phyloP scores from a whole-genome alignment of 2,113 vertebrate species.

The Otis tarda region DNA sequence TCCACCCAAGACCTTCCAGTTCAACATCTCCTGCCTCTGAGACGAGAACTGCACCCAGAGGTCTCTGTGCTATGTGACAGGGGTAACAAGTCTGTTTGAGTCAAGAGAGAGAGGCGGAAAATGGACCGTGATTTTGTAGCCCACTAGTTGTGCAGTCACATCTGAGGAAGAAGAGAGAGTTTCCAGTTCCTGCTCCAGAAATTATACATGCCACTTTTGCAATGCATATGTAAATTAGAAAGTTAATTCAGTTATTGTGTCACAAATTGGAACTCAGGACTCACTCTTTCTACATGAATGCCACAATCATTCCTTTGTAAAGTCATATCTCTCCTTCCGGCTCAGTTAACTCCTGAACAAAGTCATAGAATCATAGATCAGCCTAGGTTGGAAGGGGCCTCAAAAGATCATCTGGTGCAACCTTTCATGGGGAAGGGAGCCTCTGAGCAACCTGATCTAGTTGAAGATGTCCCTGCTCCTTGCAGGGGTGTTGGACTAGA shows the following conservation, averaged over 20 bases:
- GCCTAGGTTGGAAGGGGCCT: background rate
- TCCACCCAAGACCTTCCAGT: background rate
- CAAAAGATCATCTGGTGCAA: background rate
- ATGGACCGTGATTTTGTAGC: background rate
- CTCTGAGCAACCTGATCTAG: no score
- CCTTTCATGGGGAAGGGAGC: no score
- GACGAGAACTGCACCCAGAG: rapidly evolving
- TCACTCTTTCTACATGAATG: background rate
- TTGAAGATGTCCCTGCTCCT: no score
- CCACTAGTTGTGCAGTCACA: background rate
- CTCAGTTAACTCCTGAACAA: background rate
- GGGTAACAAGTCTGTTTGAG: background rate
- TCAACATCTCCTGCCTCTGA: background rate
- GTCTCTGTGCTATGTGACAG: background rate
- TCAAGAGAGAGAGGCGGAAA: background rate
- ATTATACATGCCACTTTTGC: background rate
- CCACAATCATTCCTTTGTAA: background rate
- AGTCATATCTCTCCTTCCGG: background rate
- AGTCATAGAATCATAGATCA: background rate
- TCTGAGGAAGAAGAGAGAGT: background rate
- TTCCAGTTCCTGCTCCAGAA: background rate
- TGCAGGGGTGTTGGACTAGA: no score
- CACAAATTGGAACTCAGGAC: background rate
- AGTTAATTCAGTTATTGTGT: background rate
- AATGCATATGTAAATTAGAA: background rate